Base-by-base conservation (phyloP, 2,797 vertebrate genomes). In the Bradypodion ventrale region DNA sequence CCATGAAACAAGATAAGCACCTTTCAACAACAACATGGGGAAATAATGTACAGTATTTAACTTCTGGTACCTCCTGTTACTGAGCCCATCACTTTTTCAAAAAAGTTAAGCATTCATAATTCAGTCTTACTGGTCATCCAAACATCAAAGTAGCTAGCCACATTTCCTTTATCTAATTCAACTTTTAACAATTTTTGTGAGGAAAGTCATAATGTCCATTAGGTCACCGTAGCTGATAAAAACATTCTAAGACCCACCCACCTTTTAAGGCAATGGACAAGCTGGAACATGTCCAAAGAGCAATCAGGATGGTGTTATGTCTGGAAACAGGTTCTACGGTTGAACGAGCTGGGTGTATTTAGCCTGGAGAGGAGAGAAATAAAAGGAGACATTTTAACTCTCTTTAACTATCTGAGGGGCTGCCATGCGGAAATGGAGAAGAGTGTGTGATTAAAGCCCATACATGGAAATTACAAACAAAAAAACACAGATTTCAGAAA, bases 21-120 rank as follows among this genome's bases (percentile, higher is more conserved):
- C 42, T 68, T 44, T 27, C 37, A 65, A 23, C 37, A 69, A 75
- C 35, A 70, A n/a, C n/a, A n/a, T n/a, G n/a, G n/a, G n/a, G n/a
- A n/a, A n/a, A 69, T 66, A 40, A 75, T 78, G 75, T 75, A n/a
- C n/a, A n/a, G n/a, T n/a, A 68, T 46, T 79, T 75, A 83, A 52
- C 73, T 7, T 66, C 37, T 29, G 32, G 46, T 59, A 68, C 13
- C 49, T 77, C 73, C 74, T 72, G 1, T 81, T 65, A 23, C 69
- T 23, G 37, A 49, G 42, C 25, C 60, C 66, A 80, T n/a, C 78
- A 77, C 9, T 63, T 80, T 63, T 42, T 13, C 2, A 69, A 56
- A 56, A 56, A 56, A 29, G 29, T 35, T 68, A 52, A 62, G 29
- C 9, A n/a, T 62, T 52, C 19, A 23, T 69, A 69, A 52, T 27